Conservation (phyloP, 2,888 invertebrate species). For the Agonopterix subpropinquella region DNA sequence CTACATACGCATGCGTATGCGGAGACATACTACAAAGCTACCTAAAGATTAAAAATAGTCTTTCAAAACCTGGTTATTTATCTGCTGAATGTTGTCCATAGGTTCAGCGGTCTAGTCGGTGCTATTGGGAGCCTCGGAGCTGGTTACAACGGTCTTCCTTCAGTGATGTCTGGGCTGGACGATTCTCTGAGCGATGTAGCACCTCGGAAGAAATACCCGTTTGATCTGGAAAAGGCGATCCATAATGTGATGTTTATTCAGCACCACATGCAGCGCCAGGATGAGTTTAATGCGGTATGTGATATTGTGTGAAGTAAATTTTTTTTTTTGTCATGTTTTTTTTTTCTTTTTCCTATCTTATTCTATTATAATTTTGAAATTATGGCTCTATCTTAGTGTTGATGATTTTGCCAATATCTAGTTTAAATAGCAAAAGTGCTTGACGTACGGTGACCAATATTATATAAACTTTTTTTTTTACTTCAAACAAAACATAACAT, state of each 20-base stretch:
- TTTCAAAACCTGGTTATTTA: not conserved
- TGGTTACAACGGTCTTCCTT: constrained; percentile 88
- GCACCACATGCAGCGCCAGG: constrained; percentile 95
- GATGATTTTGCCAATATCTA: too few relatives aligned
- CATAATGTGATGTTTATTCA: constrained; percentile 97
- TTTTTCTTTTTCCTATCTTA: too few relatives aligned
- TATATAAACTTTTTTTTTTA: too few relatives aligned
- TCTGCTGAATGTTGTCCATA: constrained; percentile 27
- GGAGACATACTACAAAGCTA: not conserved
- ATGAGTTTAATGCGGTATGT: constrained; percentile 94
- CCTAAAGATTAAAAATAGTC: not conserved
- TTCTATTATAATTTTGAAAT: too few relatives aligned
- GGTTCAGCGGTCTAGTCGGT: constrained; percentile 86
- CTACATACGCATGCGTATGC: too few relatives aligned
- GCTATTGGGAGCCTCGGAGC: constrained; percentile 79
- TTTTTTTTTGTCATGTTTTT: too few relatives aligned
- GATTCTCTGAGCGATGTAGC: constrained; percentile 89
- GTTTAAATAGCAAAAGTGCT: too few relatives aligned
- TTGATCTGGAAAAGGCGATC: constrained; percentile 94
- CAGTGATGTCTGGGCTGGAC: constrained; percentile 88
- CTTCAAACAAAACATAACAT: too few relatives aligned
- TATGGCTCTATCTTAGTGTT: too few relatives aligned
- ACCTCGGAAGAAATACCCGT: constrained; percentile 90
- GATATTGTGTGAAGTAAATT: not conserved
- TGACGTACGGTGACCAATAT: too few relatives aligned